phyloP scores from a whole-genome alignment of 2,888 invertebrate genomes.

The Apamea anceps region DNA sequence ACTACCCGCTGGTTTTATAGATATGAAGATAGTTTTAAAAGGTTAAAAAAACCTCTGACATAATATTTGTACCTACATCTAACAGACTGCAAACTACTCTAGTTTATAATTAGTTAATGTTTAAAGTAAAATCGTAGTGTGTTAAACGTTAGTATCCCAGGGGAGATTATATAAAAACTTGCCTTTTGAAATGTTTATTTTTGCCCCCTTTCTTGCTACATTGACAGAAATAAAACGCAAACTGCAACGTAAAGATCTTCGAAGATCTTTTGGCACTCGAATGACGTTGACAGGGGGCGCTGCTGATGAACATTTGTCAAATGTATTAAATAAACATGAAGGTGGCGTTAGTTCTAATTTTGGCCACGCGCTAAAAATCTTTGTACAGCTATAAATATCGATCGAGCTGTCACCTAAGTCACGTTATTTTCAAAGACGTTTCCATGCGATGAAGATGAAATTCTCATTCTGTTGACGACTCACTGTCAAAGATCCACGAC shows the following conservation, averaged over 20 bases:
- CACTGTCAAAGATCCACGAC: no score
- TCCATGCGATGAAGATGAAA: background rate
- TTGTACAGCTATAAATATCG: background rate
- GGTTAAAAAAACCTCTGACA: background rate
- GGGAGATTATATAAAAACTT: background rate
- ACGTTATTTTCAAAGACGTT: background rate
- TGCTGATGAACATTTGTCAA: no score
- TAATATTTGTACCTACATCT: background rate
- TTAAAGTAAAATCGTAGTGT: background rate
- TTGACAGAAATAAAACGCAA: background rate
- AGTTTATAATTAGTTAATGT: slow-evolving; percentile 11
- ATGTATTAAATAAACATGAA: no score
- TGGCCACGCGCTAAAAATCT: background rate
- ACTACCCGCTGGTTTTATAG: background rate
- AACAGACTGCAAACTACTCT: slow-evolving; percentile 22
- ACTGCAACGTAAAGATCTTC: background rate
- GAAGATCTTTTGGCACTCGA: no score
- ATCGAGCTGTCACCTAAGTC: background rate
- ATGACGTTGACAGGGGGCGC: no score
- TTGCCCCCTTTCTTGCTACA: background rate
- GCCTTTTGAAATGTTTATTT: background rate
- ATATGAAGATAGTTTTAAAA: background rate
- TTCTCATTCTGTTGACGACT: background rate
- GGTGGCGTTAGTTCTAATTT: no score
- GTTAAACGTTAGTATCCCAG: background rate